Evolutionary conservation across 2,888 invertebrate genomes (phyloP), one percentile per base, ranked within the genome.

Genomic region (Stenichneumon culpator): DNA sequence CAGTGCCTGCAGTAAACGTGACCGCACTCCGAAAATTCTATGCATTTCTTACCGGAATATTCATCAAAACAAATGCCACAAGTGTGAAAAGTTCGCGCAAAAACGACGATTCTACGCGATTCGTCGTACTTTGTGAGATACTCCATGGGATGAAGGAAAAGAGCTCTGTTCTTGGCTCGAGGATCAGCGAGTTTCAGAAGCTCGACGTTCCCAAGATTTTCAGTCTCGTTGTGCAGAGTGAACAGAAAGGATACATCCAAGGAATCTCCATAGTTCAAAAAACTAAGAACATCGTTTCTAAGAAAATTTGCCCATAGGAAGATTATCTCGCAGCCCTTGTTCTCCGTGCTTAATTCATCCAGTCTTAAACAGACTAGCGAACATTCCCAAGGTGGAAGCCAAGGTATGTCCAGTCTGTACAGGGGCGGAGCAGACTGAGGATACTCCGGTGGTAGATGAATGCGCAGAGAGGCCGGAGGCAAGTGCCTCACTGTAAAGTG

Each of bases 261-360:
- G 7, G 44, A 82, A 19, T 88, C 63, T 14, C 81, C 57, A 39
- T 90, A 84, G 6, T 87, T 74, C 7, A 92, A 70, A 70, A 86
- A 91, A 50, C 32, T 39, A 2, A 91, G 80, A 1, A 90, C 22
- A 32, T 90, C 88, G 44, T 87, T 81, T 57, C 87, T 90, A 9
- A 93, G 82, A 82, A 92, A 93, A 25, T 89, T 86, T 4, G 89
- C 50, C 92, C 92, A 92, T 0, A 88, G 73, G 47, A 89, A 92
- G 2, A 93, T 85, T 39, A 93, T 89, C 86, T 92, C 92, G n/a
- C 73, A 84, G 4, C 87, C 88, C n/a, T 68, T 5, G 52, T 92
- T 90, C 3, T 88, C 73, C 7, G 77, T 0, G 90, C 91, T 92
- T n/a, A 93, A 75, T n/a, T 91, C 89, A 73, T 92, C 91, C 6